Percentiles rank a stretch among this genome's conserved stretches.
Conservation (phyloP, 2,113 vertebrate species). For the Sclerurus mexicanus region DNA sequence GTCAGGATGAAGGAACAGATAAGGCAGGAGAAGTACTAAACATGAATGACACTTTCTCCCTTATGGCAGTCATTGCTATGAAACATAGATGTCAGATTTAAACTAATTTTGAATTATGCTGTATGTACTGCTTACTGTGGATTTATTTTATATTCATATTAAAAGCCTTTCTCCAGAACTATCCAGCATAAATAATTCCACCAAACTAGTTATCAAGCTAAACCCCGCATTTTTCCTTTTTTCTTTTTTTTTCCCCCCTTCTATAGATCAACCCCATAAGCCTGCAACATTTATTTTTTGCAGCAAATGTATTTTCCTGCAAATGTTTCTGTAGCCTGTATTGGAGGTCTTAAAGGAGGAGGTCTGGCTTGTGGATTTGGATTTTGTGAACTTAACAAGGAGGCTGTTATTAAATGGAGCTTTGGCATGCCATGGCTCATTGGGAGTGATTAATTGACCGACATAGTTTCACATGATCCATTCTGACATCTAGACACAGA, state of each 20-base stretch:
- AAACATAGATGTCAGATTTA: neutral
- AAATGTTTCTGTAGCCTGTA: neutral
- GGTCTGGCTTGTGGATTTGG: neutral
- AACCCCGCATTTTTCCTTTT: neutral
- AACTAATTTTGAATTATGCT: neutral
- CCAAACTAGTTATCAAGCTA: neutral
- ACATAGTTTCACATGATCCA: constrained; percentile 79
- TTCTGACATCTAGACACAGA: constrained; percentile 75
- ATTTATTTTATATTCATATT: neutral
- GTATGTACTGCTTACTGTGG: neutral
- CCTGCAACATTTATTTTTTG: neutral
- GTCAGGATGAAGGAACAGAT: neutral
- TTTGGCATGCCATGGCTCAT: constrained; percentile 78
- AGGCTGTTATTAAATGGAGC: constrained; percentile 44
- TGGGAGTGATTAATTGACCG: constrained; percentile 83
- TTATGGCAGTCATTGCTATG: neutral
- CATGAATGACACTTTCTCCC: neutral
- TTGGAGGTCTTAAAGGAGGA: neutral
- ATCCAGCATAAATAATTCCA: neutral
- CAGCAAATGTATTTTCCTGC: neutral
- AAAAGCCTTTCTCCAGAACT: neutral
- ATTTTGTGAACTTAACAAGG: constrained; percentile 36
- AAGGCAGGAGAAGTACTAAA: neutral
- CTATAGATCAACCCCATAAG: neutral
- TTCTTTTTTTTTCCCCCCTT: fast-evolving